Conservation (phyloP, 2,797 vertebrate species). For the Crocodylus rhombifer region DNA sequence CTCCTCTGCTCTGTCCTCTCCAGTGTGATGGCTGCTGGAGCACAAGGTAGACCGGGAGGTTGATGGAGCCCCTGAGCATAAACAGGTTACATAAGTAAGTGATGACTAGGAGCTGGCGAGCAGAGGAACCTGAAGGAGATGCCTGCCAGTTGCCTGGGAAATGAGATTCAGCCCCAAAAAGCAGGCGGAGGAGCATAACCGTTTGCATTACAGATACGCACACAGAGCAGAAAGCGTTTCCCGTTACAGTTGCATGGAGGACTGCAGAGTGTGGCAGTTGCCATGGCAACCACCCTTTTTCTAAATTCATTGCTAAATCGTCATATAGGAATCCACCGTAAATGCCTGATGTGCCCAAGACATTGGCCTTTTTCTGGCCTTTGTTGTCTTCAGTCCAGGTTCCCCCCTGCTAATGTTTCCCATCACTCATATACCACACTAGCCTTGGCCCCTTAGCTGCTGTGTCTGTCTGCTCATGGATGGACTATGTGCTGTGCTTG, state of each 20-base stretch:
- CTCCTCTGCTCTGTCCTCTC: neutral
- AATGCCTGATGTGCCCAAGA: neutral
- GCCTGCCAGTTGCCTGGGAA: neutral
- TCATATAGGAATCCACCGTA: neutral
- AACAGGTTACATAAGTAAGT: neutral
- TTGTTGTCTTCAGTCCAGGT: neutral
- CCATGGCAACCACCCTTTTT: constrained; percentile 68
- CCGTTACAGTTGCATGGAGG: constrained; percentile 15
- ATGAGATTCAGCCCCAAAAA: neutral
- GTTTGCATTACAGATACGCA: neutral
- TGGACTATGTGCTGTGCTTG: neutral
- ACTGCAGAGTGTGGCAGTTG: constrained; percentile 42
- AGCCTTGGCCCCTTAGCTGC: neutral
- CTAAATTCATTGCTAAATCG: constrained; percentile 57
- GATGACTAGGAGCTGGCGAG: neutral
- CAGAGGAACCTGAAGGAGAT: neutral
- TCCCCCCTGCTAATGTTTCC: neutral
- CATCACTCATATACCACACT: accelerated
- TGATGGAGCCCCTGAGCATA: neutral
- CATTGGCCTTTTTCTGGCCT: neutral
- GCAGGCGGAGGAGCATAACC: neutral
- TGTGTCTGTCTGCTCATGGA: neutral
- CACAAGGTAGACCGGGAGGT: neutral
- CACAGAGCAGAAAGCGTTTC: neutral
- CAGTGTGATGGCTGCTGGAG: neutral